Conservation (phyloP, 2,797 vertebrate species). For the Oophaga sylvatica region DNA sequence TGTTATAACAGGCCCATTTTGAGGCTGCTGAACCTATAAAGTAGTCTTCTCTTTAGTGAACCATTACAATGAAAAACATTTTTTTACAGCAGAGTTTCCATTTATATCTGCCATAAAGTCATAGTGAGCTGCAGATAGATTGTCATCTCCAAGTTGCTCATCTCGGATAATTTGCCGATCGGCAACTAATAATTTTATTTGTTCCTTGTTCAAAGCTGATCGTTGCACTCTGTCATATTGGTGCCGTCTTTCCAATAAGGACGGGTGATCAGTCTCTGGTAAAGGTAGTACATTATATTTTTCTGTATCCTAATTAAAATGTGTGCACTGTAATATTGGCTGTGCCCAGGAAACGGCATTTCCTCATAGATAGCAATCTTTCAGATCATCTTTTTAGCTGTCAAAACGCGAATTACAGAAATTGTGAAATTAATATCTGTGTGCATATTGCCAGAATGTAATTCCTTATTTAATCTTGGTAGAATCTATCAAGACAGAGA, state of each 20-base stretch:
- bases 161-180: neutral
- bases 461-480: conserved; percentile 4
- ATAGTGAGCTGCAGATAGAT: neutral
- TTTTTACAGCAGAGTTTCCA: neutral
- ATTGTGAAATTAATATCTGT: neutral
- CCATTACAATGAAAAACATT: neutral
- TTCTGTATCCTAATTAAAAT: neutral
- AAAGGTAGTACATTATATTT: neutral
- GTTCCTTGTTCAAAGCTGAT: neutral
- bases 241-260: neutral
- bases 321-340: neutral
- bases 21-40: neutral
- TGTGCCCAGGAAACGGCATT: neutral
- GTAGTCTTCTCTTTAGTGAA: neutral
- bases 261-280: neutral
- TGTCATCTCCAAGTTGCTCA: neutral
- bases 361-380: neutral
- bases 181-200: neutral
- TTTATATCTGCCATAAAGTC: neutral
- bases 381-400: neutral
- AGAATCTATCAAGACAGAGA: neutral
- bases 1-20: neutral
- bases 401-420: neutral
- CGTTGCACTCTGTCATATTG: neutral
- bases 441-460: neutral